Base-by-base conservation (phyloP, 2,113 vertebrate species). In the Archilochus colubris region DNA sequence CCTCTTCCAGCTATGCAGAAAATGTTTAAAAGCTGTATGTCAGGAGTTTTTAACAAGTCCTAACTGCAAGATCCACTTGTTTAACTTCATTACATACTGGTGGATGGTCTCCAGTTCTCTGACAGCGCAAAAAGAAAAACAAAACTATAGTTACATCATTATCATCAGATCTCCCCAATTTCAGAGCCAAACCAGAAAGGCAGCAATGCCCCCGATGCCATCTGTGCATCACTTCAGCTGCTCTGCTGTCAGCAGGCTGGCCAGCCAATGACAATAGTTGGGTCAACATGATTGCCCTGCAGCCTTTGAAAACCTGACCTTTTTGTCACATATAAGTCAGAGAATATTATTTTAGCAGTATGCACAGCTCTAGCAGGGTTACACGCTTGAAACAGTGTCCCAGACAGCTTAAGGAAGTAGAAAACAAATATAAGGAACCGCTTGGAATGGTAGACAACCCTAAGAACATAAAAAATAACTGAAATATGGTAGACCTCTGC, bases 321-420 rank as follows among this genome's bases (percentile, higher is more conserved):
- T 94, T 88, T 95, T 89, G 88, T 96, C 93, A 91, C 93, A 82
- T 55, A 8, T 24, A 95, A 96, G 91, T 95, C 94, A 95, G 75
- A 94, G 86, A 95, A 75, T 24, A 66, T 96, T 93, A 96, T 75
- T 95, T 67, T 46, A 86, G 64, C 83, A 68, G 78, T 28, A 84
- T 27, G 78, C 76, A 82, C 0, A 2, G 86, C 84, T 94, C 83
- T 70, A 92, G 75, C 74, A 76, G 55, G 73, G 75, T 86, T 58
- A 91, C 62, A 22, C 59, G 33, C 43, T 78, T 23, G 0, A 92
- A 97, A 87, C 20, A 85, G 33, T 23, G 5, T 44, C 68, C 84
- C 69, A 91, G 69, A 13, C 86, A 91, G 58, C 79, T 79, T 88
- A 89, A 79, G 38, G 31, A 92, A 74, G 80, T 14, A 69, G 51